Evolutionary conservation across 2,113 vertebrate species (phyloP).

Genomic region (Esox niger): DNA sequence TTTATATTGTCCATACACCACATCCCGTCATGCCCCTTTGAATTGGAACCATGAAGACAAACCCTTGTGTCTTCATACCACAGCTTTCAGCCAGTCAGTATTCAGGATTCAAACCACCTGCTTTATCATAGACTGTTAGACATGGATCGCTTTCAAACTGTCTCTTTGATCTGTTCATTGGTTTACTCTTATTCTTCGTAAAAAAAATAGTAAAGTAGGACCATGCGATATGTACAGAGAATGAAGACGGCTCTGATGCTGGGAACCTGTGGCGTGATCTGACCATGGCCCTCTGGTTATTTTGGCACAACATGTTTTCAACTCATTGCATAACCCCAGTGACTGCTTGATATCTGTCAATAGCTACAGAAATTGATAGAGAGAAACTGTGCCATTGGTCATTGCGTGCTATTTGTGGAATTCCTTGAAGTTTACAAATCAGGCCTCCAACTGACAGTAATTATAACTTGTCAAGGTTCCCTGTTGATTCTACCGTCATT

Average conservation of each 20-base stretch:
- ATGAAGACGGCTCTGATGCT: constrained; percentile 74
- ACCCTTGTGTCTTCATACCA: too few species aligned
- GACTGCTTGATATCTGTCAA: constrained; percentile 73
- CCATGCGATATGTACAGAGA: constrained; percentile 59
- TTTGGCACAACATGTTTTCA: constrained; percentile 66
- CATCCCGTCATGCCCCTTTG: too few species aligned
- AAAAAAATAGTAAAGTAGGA: not conserved
- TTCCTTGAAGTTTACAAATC: constrained; percentile 77
- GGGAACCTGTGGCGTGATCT: constrained; percentile 76
- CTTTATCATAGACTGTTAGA: not conserved
- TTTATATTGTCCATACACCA: too few species aligned
- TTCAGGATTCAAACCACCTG: too few species aligned
- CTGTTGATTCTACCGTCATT: constrained; percentile 58
- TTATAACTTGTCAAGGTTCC: constrained; percentile 76
- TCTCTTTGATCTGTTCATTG: not conserved
- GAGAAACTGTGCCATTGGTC: constrained; percentile 72
- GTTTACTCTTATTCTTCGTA: not conserved
- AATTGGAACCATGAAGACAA: too few species aligned
- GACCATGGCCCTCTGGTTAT: constrained; percentile 66
- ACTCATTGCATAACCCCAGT: constrained; percentile 76
- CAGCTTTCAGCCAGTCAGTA: too few species aligned
- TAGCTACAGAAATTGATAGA: constrained; percentile 75
- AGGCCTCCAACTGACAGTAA: constrained; percentile 79
- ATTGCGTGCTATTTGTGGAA: constrained; percentile 76
- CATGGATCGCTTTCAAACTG: not conserved